Evolutionary conservation across 1,140 invertebrate species (phyloP), one percentile per base, ranked within the genome.

Genomic region (Popillia japonica): DNA sequence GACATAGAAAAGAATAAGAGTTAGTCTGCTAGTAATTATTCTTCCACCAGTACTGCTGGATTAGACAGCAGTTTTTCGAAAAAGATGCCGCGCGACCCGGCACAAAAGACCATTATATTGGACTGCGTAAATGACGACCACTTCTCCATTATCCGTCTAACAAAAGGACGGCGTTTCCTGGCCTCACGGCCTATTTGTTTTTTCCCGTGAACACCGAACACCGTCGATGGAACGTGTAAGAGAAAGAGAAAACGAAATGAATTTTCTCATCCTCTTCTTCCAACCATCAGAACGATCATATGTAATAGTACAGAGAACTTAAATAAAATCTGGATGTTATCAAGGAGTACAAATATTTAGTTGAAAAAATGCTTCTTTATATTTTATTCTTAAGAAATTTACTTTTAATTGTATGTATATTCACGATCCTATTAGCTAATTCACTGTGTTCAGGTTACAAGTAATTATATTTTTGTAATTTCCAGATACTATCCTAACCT

Each of bases 51-150:
- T 68, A 34, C 61, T 34, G 61, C 61, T 68, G 77, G 72, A 75
- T 78, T 78, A 78, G 77, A 78, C 77, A 78, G 77, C 77, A 78
- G 44, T 42, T 78, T 78, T 78, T 75, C 59, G 72, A 59, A 48
- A 73, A 74, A 59, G 34, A 42, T 59, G 23, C 55, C 22, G 73
- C 44, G 10, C 34, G 23, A 27, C 77, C 44, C 22, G 20, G 40
- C 44, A 76, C 34, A 76, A 61, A 75, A 74, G 77, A 75, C 77
- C 75, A 41, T 78, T 44, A 78, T 75, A 78, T 78, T 78, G 61
- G 72, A 44, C 77, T 75, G 72, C 77, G 77, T 78, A 75, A 78
- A 78, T 78, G 77, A 78, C 77, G 75, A 41, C 75, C 77, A 78
- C 77, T 78, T 41, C 42, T 48, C 77, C 48, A 78, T 78, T 78